Conservation (phyloP, 1,140 invertebrate species). For the Parasteatoda tepidariorum region DNA sequence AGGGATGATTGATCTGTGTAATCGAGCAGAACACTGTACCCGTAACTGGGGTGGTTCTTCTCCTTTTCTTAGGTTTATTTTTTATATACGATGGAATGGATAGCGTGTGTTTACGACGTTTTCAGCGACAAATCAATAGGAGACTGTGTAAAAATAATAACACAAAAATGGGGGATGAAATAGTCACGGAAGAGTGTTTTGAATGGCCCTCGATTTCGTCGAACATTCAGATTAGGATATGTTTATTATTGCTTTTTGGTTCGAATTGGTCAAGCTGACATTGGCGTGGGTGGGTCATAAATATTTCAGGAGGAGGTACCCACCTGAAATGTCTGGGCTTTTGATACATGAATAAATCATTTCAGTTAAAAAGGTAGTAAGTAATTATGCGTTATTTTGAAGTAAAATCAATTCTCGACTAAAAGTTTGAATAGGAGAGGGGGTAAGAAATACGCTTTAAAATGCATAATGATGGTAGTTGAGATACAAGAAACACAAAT, state of each 20-base stretch:
- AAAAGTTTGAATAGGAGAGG: too few relatives aligned
- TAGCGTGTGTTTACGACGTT: slow-evolving; percentile 12
- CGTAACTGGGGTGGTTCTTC: not conserved
- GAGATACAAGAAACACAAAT: too few relatives aligned
- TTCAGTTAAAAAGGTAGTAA: too few relatives aligned
- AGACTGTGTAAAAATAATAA: not conserved
- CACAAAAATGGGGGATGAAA: not conserved
- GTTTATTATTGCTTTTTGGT: not conserved
- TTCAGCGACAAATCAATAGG: slow-evolving; percentile 2
- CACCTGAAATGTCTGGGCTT: too few relatives aligned
- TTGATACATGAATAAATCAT: too few relatives aligned
- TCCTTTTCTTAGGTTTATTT: not conserved
- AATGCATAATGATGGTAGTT: too few relatives aligned
- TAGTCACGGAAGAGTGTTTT: not conserved
- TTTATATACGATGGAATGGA: not conserved
- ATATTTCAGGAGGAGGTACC: not conserved
- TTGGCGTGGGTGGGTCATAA: not conserved
- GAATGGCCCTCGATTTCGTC: not conserved
- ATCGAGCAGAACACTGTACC: slow-evolving; percentile 29
- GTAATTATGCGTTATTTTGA: too few relatives aligned
- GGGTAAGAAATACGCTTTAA: too few relatives aligned
- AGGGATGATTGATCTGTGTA: slow-evolving; percentile 28
- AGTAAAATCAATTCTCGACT: too few relatives aligned
- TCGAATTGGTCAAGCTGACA: not conserved
- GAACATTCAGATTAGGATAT: not conserved